Conservation (phyloP, 2,888 invertebrate species). For the Drosophila setosimentum region DNA sequence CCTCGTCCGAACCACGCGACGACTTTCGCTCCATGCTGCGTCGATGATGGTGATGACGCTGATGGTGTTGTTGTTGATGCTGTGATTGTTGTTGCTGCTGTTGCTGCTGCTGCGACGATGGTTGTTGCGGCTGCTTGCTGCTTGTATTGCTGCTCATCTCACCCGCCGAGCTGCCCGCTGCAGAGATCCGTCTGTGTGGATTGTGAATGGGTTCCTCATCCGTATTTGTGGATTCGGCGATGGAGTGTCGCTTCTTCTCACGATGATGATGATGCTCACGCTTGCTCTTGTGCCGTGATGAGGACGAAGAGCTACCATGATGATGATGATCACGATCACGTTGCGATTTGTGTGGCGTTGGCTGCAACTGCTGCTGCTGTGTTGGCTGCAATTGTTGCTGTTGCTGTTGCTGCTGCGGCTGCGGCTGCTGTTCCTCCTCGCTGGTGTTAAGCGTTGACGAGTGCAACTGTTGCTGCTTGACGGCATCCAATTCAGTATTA, state of each 20-base stretch:
- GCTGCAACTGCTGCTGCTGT: constrained; percentile 34
- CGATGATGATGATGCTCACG: constrained; percentile 83
- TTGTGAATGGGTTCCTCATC: constrained; percentile 77
- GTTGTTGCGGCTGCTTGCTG: constrained; percentile 53
- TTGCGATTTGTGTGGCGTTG: constrained; percentile 35
- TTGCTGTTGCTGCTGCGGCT: constrained; percentile 25
- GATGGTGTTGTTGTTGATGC: constrained; percentile 35
- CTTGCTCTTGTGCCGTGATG: constrained; percentile 81
- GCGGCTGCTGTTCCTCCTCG: constrained; percentile 65
- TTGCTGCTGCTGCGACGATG: constrained; percentile 35
- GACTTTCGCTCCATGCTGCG: constrained; percentile 76
- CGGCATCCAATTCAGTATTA: constrained; percentile 22
- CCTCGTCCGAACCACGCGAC: constrained; percentile 72
- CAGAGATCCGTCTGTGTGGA: constrained; percentile 71
- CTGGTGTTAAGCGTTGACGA: constrained; percentile 60
- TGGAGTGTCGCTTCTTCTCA: constrained; percentile 83
- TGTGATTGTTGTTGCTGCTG: constrained; percentile 28
- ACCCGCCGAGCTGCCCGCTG: constrained; percentile 72
- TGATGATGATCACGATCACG: constrained; percentile 69
- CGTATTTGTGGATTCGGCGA: constrained; percentile 72
- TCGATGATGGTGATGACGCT: constrained; percentile 63
- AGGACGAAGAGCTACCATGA: constrained; percentile 70
- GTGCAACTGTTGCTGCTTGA: constrained; percentile 33
- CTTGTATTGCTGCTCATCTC: constrained; percentile 63
- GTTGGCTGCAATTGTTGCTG: constrained; percentile 26